phyloP scores from a whole-genome alignment of 2,888 invertebrate species.

The Rhingia campestris region DNA sequence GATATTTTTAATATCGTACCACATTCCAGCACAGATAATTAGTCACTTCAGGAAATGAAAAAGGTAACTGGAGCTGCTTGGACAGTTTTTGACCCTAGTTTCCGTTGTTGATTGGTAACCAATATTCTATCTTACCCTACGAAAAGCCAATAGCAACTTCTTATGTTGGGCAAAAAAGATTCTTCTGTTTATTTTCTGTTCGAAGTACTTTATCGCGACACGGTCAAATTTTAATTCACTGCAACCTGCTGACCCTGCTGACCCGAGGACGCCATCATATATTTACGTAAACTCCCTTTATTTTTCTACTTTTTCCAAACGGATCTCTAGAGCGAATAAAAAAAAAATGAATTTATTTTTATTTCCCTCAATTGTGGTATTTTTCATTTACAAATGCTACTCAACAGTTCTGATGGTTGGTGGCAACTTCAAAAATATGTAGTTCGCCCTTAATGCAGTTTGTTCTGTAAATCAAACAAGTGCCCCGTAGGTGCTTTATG shows the following conservation, averaged over 20 bases:
- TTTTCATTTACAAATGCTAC: slow-evolving; percentile 50
- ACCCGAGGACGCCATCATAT: not conserved
- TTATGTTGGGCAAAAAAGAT: too few relatives aligned
- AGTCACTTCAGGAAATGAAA: too few relatives aligned
- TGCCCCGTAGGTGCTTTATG: slow-evolving; percentile 45
- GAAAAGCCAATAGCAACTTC: too few relatives aligned
- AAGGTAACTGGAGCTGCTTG: too few relatives aligned
- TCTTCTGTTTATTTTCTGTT: too few relatives aligned
- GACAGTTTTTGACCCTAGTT: too few relatives aligned
- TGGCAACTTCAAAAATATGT: slow-evolving; percentile 46
- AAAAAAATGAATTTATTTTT: slow-evolving; percentile 35
- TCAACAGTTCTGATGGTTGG: slow-evolving; percentile 43
- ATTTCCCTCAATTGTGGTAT: slow-evolving; percentile 20
- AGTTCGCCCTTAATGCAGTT: slow-evolving; percentile 59
- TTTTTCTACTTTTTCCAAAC: not conserved
- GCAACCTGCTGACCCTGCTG: not conserved
- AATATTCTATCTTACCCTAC: too few relatives aligned
- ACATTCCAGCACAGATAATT: too few relatives aligned
- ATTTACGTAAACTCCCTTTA: not conserved
- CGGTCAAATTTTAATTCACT: not conserved
- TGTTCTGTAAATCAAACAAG: slow-evolving; percentile 60
- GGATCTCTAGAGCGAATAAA: not conserved
- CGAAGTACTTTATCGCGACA: too few relatives aligned
- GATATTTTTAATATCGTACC: too few relatives aligned
- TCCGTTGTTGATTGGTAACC: too few relatives aligned